Conservation (phyloP, 64 coral and sea anemone species). For the Montipora sp. region DNA sequence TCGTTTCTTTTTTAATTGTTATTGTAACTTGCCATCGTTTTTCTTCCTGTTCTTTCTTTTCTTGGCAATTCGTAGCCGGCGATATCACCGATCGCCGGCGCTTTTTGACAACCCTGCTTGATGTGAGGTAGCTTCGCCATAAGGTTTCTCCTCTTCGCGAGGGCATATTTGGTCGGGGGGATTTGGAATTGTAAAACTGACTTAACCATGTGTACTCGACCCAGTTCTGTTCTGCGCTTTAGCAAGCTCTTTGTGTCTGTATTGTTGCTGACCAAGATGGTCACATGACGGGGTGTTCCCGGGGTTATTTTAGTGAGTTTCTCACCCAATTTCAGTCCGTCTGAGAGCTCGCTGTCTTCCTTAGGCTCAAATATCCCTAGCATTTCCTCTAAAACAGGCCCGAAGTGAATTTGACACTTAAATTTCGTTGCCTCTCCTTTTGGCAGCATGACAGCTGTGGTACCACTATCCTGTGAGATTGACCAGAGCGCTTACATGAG, state of each 20-base stretch:
- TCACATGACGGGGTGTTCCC: neutral
- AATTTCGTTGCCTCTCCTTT: constrained; percentile 19
- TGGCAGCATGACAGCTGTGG: constrained; percentile 17
- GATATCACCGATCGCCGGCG: too few species aligned
- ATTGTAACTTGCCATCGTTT: too few species aligned
- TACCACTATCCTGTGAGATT: constrained; percentile 18
- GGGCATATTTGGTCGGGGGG: neutral
- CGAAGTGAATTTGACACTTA: constrained; percentile 4
- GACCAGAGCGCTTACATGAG: constrained; percentile 27
- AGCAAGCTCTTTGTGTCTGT: constrained; percentile 36
- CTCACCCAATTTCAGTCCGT: neutral
- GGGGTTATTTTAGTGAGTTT: neutral
- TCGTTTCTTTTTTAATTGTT: too few species aligned
- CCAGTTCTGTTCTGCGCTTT: constrained; percentile 29
- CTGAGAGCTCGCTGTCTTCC: neutral
- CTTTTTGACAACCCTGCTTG: neutral
- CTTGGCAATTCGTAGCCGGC: too few species aligned
- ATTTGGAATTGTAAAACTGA: constrained; percentile 18
- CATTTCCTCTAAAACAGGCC: constrained; percentile 17
- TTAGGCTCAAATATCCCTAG: constrained; percentile 73
- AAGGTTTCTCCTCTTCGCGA: neutral
- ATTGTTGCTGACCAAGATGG: constrained; percentile 32
- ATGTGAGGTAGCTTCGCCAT: neutral
- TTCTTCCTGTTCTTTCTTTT: too few species aligned
- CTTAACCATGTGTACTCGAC: constrained; percentile 28